These are phyloP conservation scores for Leptobrachium ailaonicum DNA, from an alignment of 2,113 vertebrate genomes.

Conservation along the genomic window DNA sequence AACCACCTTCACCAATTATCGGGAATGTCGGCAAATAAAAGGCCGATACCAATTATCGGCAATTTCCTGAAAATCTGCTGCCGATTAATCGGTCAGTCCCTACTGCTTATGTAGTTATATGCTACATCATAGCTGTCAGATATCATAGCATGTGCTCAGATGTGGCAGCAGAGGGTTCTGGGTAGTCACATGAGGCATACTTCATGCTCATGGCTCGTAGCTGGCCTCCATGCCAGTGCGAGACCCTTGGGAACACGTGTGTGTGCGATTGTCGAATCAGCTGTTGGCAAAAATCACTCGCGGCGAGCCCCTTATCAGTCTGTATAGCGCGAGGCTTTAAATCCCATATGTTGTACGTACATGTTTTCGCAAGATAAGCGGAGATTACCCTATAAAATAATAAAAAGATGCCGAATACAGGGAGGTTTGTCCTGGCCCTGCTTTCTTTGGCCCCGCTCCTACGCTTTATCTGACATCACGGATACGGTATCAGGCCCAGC, in stretches of 20 bases:
- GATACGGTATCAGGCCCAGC: slow-evolving; percentile 31
- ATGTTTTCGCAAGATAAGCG: slow-evolving; percentile 42
- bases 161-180: background rate
- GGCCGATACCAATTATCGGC: too few relatives aligned
- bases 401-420: slow-evolving; percentile 42
- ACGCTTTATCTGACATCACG: slow-evolving; percentile 20
- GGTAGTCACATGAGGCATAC: background rate
- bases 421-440: slow-evolving; percentile 37
- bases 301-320: slow-evolving; percentile 11
- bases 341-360: slow-evolving; percentile 45
- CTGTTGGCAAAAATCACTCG: slow-evolving; percentile 4
- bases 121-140: too few relatives aligned
- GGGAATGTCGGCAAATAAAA: too few relatives aligned
- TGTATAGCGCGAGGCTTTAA: slow-evolving; percentile 36
- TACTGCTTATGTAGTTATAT: too few relatives aligned
- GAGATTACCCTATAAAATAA: slow-evolving; percentile 42
- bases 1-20: too few relatives aligned
- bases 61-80: too few relatives aligned
- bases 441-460: slow-evolving; percentile 33
- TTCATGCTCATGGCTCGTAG: too few relatives aligned
- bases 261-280: background rate
- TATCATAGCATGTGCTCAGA: too few relatives aligned
- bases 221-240: background rate
- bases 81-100: too few relatives aligned
- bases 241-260: background rate